A percentile compares a stretch with the other conserved stretches of the same genome.
Conservation (phyloP, 1,140 invertebrate genomes). For the Saxidomus purpurata region DNA sequence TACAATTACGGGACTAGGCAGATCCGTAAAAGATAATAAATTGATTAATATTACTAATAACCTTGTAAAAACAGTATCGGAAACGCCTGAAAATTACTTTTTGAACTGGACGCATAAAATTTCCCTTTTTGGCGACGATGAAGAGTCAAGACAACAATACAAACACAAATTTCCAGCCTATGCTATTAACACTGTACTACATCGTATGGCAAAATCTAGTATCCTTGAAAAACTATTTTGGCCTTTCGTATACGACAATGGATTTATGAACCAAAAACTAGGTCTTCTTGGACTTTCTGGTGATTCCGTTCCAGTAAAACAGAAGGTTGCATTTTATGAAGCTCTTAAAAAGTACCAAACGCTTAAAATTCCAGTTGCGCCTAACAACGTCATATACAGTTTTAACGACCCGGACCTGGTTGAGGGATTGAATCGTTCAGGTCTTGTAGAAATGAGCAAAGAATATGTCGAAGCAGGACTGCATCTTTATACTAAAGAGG, state of each 20-base stretch:
- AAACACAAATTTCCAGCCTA: not conserved
- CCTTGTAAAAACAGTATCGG: not conserved
- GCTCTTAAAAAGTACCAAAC: slow-evolving; percentile 28
- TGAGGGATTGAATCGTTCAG: slow-evolving; percentile 16
- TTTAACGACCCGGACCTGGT: not conserved
- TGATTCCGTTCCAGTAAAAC: not conserved
- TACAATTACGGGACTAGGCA: too few species aligned
- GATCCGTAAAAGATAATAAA: too few species aligned
- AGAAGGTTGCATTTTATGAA: slow-evolving; percentile 15
- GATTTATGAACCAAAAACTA: slow-evolving; percentile 29
- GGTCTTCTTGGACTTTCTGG: slow-evolving; percentile 4
- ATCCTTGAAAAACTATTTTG: slow-evolving; percentile 24
- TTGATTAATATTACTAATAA: not conserved
- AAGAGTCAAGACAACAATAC: not conserved
- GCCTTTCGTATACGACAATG: slow-evolving; percentile 15
- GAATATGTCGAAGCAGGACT: slow-evolving; percentile 10
- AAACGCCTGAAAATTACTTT: not conserved
- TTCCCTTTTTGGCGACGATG: not conserved
- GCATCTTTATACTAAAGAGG: slow-evolving; percentile 24
- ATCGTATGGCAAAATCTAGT: not conserved
- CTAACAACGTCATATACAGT: not conserved
- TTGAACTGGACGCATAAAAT: not conserved
- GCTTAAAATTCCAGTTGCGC: not conserved
- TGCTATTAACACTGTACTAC: not conserved
- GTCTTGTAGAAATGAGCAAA: slow-evolving; percentile 23